A percentile compares a stretch with the other conserved stretches of the same genome.
Conservation (phyloP, 2,888 invertebrate genomes). For the Gerris lacustris region DNA sequence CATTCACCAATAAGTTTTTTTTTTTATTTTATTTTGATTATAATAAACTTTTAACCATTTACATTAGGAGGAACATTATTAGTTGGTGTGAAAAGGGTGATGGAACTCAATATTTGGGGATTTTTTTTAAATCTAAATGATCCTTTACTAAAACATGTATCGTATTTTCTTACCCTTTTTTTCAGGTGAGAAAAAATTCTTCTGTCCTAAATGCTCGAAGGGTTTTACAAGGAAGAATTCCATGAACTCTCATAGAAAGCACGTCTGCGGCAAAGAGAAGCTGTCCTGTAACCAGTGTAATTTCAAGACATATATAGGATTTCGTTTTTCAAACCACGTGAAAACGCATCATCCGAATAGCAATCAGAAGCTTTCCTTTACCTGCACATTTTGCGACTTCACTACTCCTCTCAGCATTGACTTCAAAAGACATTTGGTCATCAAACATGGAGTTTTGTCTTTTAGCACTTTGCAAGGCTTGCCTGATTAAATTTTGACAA, state of each 20-base stretch:
- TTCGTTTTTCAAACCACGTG: background rate
- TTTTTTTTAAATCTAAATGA: too few relatives aligned
- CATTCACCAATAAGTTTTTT: too few relatives aligned
- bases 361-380: background rate
- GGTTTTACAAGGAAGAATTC: constrained; percentile 33
- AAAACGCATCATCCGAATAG: background rate
- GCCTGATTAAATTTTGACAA: too few relatives aligned
- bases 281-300: constrained; percentile 26
- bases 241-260: constrained; percentile 28
- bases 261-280: constrained; percentile 32
- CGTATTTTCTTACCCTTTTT: too few relatives aligned
- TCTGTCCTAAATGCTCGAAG: constrained; percentile 34
- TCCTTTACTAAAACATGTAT: too few relatives aligned
- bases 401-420: background rate
- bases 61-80: too few relatives aligned
- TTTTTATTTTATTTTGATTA: too few relatives aligned
- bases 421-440: background rate
- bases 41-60: too few relatives aligned
- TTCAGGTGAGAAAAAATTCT: constrained; percentile 32
- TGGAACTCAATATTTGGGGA: too few relatives aligned
- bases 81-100: too few relatives aligned
- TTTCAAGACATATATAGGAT: background rate
- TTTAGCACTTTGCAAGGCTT: background rate
- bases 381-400: constrained; percentile 23
- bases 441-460: background rate